A percentile compares a stretch with the other conserved stretches of the same genome.
phyloP scores from a whole-genome alignment of 2,888 invertebrate genomes.

The Rhagonycha lutea region DNA sequence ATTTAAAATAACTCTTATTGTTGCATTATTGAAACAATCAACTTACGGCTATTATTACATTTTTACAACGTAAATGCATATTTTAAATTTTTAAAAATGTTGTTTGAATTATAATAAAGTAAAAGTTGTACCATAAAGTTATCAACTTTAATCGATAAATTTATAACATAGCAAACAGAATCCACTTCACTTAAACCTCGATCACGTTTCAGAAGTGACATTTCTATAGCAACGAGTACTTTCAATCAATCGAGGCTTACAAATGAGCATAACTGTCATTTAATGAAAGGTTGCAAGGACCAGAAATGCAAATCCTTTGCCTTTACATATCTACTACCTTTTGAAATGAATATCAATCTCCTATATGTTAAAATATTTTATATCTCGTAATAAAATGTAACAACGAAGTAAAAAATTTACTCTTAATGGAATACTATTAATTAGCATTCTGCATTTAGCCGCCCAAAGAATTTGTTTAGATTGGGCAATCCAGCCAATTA shows the following conservation, averaged over 20 bases:
- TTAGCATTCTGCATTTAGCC: too few relatives aligned
- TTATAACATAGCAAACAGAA: neutral
- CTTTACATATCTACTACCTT: neutral
- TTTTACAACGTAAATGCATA: neutral
- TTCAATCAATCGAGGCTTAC: slow-evolving; percentile 19
- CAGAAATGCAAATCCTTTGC: slow-evolving; percentile 15
- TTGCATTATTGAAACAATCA: too few relatives aligned
- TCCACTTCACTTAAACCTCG: neutral
- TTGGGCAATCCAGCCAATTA: too few relatives aligned
- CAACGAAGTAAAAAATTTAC: too few relatives aligned
- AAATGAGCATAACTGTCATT: slow-evolving; percentile 20
- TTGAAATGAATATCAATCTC: neutral
- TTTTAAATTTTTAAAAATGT: neutral
- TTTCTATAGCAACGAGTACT: slow-evolving; percentile 17
- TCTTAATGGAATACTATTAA: too few relatives aligned
- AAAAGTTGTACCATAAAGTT: neutral
- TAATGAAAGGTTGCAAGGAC: slow-evolving; percentile 8
- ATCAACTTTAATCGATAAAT: neutral
- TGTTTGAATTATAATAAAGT: neutral
- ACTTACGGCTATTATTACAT: neutral
- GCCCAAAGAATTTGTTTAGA: too few relatives aligned
- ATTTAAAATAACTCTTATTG: too few relatives aligned
- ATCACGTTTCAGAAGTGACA: slow-evolving; percentile 13
- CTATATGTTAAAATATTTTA: neutral
- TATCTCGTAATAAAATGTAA: neutral